A percentile compares a stretch with the other conserved stretches of the same genome.
Conservation (phyloP, 1,140 invertebrate species). For the Ceratitis capitata region DNA sequence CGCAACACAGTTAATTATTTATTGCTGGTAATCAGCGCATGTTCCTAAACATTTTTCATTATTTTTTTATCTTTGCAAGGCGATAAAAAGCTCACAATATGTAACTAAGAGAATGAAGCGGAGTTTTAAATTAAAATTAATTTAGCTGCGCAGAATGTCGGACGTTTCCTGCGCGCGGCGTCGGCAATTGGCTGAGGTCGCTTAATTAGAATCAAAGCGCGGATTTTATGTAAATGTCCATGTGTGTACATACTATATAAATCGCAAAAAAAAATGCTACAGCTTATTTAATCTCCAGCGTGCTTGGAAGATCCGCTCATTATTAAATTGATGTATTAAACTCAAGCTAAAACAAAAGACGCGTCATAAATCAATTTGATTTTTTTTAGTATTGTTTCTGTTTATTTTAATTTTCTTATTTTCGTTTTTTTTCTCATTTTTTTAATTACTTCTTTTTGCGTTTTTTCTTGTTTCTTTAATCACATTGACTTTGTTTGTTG, state of each 20-base stretch:
- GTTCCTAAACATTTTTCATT: neutral
- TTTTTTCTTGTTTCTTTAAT: neutral
- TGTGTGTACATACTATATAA: neutral
- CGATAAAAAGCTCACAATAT: neutral
- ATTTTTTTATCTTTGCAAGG: no score
- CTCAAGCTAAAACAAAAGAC: neutral
- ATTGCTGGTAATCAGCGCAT: no score
- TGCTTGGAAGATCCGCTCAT: neutral
- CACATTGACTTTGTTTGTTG: neutral
- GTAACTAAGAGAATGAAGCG: neutral
- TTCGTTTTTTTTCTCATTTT: neutral
- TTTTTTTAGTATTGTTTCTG: no score
- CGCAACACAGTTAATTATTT: no score
- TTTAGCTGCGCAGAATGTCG: neutral
- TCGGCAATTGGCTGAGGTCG: neutral
- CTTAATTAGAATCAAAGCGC: neutral
- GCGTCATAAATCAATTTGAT: conserved; percentile 12
- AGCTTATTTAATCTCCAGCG: neutral
- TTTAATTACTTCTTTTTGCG: neutral
- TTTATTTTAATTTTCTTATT: no score
- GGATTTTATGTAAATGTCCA: neutral
- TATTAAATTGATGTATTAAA: conserved; percentile 14
- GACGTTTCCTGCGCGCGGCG: neutral
- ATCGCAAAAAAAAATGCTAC: neutral
- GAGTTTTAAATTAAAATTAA: neutral